These are phyloP conservation scores for Griposia aprilina DNA, from an alignment of 2,888 invertebrate species.

Conservation along the genomic window DNA sequence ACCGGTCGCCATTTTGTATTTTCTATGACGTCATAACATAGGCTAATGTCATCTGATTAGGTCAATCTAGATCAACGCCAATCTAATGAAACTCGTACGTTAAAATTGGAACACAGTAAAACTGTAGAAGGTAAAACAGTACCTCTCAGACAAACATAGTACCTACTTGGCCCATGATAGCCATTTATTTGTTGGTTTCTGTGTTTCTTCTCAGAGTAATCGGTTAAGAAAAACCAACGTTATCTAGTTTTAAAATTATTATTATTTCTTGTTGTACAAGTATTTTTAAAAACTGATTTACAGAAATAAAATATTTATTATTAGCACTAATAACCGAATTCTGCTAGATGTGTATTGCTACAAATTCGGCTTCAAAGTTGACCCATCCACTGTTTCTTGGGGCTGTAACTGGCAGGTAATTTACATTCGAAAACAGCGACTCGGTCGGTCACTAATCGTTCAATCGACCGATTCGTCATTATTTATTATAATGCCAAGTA, in stretches of 20 bases:
- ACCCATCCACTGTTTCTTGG: neutral
- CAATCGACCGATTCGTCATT: neutral
- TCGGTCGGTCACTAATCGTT: neutral
- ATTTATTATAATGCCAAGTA: constrained; percentile 9
- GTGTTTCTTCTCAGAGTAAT: neutral
- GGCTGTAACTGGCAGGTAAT: constrained; percentile 28
- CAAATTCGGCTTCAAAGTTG: neutral
- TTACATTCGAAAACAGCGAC: neutral
- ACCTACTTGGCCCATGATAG: neutral
- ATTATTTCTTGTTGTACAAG: neutral
- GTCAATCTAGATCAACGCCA: neutral
- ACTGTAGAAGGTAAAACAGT: neutral
- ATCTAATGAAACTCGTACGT: neutral
- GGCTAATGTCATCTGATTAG: neutral
- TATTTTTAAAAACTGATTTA: neutral
- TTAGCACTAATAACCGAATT: neutral
- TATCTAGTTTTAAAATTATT: neutral
- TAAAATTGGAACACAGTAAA: too few species aligned
- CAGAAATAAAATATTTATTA: neutral
- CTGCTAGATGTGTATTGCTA: neutral
- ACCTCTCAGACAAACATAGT: neutral
- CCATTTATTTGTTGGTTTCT: neutral
- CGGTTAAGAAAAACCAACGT: neutral
- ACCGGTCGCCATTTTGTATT: constrained; percentile 6
- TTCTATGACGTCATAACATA: neutral